Evolutionary conservation across 2,888 invertebrate species (phyloP).

Genomic region (Ormia ochracea): DNA sequence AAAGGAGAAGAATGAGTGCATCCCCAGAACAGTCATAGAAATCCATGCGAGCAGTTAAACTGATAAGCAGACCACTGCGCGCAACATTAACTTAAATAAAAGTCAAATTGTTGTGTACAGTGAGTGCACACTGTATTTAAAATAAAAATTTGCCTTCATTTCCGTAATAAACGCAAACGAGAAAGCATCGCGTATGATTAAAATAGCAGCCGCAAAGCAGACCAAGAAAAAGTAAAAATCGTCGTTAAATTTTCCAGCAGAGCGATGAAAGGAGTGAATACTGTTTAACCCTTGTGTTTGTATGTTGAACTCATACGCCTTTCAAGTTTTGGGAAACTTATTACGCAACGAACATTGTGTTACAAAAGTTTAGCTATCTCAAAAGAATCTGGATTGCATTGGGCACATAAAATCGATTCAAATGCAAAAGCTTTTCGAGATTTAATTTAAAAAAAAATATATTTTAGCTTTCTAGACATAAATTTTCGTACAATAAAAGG

Average conservation of each 20-base stretch:
- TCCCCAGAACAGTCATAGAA: background rate
- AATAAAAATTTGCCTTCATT: constrained; percentile 56
- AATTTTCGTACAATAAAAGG: no score
- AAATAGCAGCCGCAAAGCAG: background rate
- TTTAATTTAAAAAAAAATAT: no score
- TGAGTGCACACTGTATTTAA: constrained; percentile 4
- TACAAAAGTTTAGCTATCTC: background rate
- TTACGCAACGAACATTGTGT: background rate
- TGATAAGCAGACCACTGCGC: constrained; percentile 33
- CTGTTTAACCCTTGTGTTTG: constrained; percentile 13
- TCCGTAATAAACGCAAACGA: constrained; percentile 53
- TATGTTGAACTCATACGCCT: constrained; percentile 10
- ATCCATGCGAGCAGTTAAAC: constrained; percentile 6
- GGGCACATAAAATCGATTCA: no score
- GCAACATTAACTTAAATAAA: background rate
- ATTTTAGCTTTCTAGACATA: no score
- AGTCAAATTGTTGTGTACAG: background rate
- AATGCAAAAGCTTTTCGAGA: no score
- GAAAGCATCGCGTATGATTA: constrained; percentile 44
- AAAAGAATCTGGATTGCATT: no score
- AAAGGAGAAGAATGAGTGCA: background rate
- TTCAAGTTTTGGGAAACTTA: background rate
- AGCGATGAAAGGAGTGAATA: constrained; percentile 36
- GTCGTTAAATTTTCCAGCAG: background rate
- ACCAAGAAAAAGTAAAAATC: background rate